Conservation (phyloP, 2,113 vertebrate species). For the Thalassarche chlororhynchos region DNA sequence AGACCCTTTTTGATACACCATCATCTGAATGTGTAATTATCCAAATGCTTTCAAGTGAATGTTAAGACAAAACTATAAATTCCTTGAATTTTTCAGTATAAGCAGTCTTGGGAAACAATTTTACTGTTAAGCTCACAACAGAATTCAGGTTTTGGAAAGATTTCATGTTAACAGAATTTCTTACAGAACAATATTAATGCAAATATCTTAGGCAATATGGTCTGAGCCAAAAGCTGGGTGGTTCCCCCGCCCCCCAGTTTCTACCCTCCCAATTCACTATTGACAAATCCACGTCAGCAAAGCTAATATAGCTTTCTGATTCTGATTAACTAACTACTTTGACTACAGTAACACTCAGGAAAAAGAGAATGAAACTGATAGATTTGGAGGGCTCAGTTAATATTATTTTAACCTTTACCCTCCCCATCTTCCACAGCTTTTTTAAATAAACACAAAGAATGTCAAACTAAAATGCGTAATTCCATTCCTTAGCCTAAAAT, state of each 20-base stretch:
- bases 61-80: neutral
- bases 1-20: neutral
- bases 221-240: neutral
- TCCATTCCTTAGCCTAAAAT: neutral
- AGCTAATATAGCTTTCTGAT: neutral
- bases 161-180: neutral
- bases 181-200: neutral
- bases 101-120: neutral
- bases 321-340: conserved; percentile 20
- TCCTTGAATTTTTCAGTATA: neutral
- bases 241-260: neutral
- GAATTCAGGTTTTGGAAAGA: neutral
- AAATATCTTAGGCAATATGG: neutral
- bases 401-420: conserved; percentile 66
- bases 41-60: neutral
- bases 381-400: conserved; percentile 45
- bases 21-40: neutral
- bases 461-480: conserved; percentile 49
- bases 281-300: neutral
- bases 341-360: conserved; percentile 12
- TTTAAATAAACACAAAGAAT: conserved; percentile 53
- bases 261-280: neutral
- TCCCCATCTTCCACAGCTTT: conserved; percentile 42
- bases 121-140: neutral
- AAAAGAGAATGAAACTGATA: conserved; percentile 29